Evolutionary conservation across 2,888 invertebrate genomes (phyloP), one percentile per base, ranked within the genome.

Genomic region (Trypoxylon attenuatum): DNA sequence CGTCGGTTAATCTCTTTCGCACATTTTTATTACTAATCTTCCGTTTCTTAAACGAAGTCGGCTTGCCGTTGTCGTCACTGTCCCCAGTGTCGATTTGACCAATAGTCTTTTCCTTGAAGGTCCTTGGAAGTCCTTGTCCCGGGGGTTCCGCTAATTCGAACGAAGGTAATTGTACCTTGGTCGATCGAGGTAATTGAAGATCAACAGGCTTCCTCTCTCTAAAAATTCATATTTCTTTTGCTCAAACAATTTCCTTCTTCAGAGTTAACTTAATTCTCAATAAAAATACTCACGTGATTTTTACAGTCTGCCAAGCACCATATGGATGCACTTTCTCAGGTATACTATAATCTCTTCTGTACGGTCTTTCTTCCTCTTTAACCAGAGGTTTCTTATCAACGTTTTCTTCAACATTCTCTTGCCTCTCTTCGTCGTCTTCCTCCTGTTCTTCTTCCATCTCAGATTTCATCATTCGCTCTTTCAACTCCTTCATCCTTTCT

Each of bases 241-340:
- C n/a, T n/a, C n/a, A n/a, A n/a, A n/a, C n/a, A n/a, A n/a, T n/a
- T n/a, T n/a, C n/a, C n/a, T n/a, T n/a, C n/a, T n/a, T n/a, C n/a
- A n/a, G n/a, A n/a, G n/a, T n/a, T n/a, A n/a, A n/a, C n/a, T n/a
- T n/a, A n/a, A n/a, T n/a, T n/a, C n/a, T n/a, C n/a, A n/a, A n/a
- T n/a, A n/a, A n/a, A 39, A 52, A 49, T 60, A 86, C 88, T 84
- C 88, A 93, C 93, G 88, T 88, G 71, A 88, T 88, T 62, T 90
- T 89, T 5, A 95, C 91, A 4, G 91, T 89, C 77, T 91, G 90
- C 95, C 95, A 95, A n/a, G 90, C 88, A 4, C 95, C 95, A 79
- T 94, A 94, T 0, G 94, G 93, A 69, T 91, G 90, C 0, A 89
- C 89, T 61, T 89, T 90, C 21, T 90, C 89, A 0, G 91, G 90